phyloP scores from a whole-genome alignment of 64 coral and sea anemone species.

The Cladopsammia gracilis region DNA sequence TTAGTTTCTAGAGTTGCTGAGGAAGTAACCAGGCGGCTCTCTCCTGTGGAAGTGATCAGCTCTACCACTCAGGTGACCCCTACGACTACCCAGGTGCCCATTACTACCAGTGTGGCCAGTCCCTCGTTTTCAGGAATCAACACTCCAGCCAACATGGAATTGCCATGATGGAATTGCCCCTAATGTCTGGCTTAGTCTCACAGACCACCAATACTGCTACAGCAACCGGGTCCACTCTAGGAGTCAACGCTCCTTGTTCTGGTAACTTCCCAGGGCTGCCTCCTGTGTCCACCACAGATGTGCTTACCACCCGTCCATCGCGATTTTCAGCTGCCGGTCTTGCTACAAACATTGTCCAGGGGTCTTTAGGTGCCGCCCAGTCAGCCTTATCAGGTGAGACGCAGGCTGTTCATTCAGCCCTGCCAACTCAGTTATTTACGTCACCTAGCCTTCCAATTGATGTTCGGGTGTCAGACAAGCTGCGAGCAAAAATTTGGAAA shows the following conservation, averaged over 20 bases:
- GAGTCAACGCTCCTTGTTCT: too few species aligned
- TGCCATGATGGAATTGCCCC: neutral
- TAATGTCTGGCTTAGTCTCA: neutral
- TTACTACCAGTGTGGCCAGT: neutral
- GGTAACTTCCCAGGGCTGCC: neutral
- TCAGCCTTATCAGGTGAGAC: constrained; percentile 8
- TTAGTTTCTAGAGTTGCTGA: neutral
- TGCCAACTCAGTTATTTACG: neutral
- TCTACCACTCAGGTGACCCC: neutral
- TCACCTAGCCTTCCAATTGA: constrained; percentile 40
- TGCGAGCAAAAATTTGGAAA: constrained; percentile 46
- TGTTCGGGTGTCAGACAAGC: constrained; percentile 12
- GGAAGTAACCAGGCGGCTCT: neutral
- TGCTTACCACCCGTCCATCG: neutral
- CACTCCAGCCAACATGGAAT: neutral
- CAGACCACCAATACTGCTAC: neutral
- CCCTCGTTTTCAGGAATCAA: neutral
- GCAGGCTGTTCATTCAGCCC: neutral
- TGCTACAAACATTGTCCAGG: neutral
- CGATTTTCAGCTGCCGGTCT: neutral
- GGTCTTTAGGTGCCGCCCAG: neutral
- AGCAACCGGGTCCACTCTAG: too few species aligned
- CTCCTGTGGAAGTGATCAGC: neutral
- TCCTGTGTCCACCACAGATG: too few species aligned
- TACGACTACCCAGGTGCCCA: too few species aligned